Evolutionary conservation across 2,888 invertebrate species (phyloP), one percentile per base, ranked within the genome.

Genomic region (Dendrolimus pini): DNA sequence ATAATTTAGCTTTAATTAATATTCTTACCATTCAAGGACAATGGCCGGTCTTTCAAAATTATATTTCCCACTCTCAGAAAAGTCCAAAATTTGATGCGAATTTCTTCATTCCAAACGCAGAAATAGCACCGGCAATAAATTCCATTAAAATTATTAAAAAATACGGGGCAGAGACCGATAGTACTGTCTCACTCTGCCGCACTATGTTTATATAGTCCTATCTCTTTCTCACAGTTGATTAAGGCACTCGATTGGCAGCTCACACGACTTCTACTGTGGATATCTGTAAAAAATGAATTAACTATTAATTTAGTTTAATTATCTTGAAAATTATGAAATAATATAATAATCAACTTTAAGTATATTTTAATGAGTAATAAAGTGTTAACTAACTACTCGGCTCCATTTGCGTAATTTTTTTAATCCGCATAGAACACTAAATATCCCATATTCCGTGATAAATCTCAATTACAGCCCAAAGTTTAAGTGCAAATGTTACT

Each of bases 41-140:
- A 54, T 54, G 30, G 53, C 47, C 53, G 47, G 9, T 47, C 47
- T 47, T 7, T 47, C 47, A 47, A 47, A 47, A 41, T 9, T 12
- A 55, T 55, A 14, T 55, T 14, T 53, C n/a, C 41, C 13, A 55
- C 12, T 55, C 53, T 56, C 56, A 56, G 53, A 61, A 41, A 53
- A 63, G 18, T 41, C 55, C 56, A 30, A 61, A 55, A 52, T 56
- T 58, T 52, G 56, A 59, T 54, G 59, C 55, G 13, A 59, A 65
- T 54, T 63, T 67, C 62, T 62, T 68, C 70, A 68, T 72, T 65
- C 65, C 67, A 64, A 60, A 56, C 47, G 60, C 59, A 56, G 52
- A 60, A 58, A 64, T 59, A 60, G 55, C 54, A 59, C 59, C 55
- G 58, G 55, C 60, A 63, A 56, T 62, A 58, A 54, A 65, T 70